Evolutionary conservation across 2,797 vertebrate genomes (phyloP).

Genomic region (Anisognathus igniventris): DNA sequence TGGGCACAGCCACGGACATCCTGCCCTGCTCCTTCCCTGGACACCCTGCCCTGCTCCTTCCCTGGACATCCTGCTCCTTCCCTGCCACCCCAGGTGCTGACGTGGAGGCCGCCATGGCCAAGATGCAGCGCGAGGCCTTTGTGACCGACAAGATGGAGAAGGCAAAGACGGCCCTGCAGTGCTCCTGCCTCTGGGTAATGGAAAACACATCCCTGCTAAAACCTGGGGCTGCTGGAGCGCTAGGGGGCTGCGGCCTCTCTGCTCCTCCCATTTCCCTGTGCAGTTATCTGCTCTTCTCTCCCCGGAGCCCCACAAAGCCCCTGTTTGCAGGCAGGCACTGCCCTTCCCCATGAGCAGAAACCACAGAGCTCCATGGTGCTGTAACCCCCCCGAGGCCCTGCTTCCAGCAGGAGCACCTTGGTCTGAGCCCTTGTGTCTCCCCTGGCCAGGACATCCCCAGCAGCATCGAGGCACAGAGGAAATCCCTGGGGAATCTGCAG

Average conservation of each 20-base stretch:
- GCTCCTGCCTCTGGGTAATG: background rate
- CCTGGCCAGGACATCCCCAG: background rate
- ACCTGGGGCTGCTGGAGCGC: rapidly evolving
- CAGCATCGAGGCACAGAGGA: background rate
- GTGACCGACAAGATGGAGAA: background rate
- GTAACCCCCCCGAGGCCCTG: rapidly evolving
- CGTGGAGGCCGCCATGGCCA: rapidly evolving
- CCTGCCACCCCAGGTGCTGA: background rate
- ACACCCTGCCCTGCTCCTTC: too few species aligned
- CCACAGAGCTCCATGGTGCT: background rate
- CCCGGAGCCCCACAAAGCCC: background rate
- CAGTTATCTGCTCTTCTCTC: background rate
- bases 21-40: background rate
- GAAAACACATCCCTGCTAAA: background rate
- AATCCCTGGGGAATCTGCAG: background rate
- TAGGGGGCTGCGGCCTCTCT: background rate
- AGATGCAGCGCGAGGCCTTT: background rate
- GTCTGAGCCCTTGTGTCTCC: background rate
- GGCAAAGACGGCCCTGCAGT: background rate
- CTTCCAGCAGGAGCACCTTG: background rate
- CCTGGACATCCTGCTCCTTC: background rate
- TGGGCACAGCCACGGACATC: rapidly evolving
- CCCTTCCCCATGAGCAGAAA: background rate
- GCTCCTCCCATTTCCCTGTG: rapidly evolving
- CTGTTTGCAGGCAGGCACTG: background rate